These are phyloP conservation scores for Drosophila vallismaia DNA, from an alignment of 2,888 invertebrate genomes.

Conservation along the genomic window DNA sequence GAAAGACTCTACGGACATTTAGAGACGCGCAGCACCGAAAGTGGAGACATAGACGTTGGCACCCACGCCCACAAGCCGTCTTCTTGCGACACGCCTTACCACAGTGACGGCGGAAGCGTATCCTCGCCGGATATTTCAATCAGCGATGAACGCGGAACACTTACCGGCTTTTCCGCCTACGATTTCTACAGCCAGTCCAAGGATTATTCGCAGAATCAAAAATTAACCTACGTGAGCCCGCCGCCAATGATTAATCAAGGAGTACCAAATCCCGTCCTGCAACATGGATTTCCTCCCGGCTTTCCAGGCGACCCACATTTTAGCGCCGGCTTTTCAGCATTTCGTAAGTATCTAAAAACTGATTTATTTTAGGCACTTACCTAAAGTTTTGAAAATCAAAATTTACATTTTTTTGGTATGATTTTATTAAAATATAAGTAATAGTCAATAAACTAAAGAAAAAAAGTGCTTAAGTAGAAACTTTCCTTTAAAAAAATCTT, in stretches of 20 bases:
- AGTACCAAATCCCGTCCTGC: constrained; percentile 56
- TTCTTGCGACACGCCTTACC: constrained; percentile 74
- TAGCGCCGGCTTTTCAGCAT: constrained; percentile 83
- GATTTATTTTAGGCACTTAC: too few species aligned
- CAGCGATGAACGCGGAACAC: constrained; percentile 76
- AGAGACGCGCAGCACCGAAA: constrained; percentile 84
- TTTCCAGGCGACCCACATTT: constrained; percentile 81
- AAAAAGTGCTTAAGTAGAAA: too few species aligned
- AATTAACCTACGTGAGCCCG: constrained; percentile 30
- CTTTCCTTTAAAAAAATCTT: not conserved
- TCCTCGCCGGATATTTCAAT: constrained; percentile 83
- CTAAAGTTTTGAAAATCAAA: not conserved
- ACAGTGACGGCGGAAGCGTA: constrained; percentile 81
- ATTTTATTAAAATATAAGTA: not conserved
- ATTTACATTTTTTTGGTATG: not conserved
- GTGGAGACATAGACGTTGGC: constrained; percentile 68
- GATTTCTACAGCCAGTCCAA: constrained; percentile 52
- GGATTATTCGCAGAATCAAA: constrained; percentile 46
- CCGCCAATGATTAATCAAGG: constrained; percentile 24
- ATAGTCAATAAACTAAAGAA: not conserved
- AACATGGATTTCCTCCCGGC: constrained; percentile 60
- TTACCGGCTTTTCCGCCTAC: constrained; percentile 59
- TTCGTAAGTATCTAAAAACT: constrained; percentile 77
- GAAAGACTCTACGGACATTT: constrained; percentile 91
- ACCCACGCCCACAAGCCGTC: constrained; percentile 52